A percentile compares a stretch with the other conserved stretches of the same genome.
phyloP scores from a whole-genome alignment of 2,113 vertebrate genomes.

The Austrofundulus limnaeus region DNA sequence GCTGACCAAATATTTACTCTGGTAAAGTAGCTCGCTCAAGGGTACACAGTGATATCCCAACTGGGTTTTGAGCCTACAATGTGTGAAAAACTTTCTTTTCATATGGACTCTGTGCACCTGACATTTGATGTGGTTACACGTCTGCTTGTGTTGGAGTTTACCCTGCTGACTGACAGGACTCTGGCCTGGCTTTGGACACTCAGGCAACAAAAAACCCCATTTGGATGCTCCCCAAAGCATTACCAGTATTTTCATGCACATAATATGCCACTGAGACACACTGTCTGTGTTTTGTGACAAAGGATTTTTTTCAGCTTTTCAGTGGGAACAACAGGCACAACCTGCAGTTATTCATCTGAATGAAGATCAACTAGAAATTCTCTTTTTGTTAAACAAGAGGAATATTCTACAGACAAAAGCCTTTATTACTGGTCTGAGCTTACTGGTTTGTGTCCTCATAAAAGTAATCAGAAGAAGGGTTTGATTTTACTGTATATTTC shows the following conservation, averaged over 20 bases:
- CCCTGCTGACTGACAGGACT: conserved; percentile 9
- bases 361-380: too few relatives aligned
- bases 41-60: conserved; percentile 64
- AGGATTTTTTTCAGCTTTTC: not conserved
- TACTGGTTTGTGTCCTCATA: not conserved
- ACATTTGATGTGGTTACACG: conserved; percentile 35
- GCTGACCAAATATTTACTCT: conserved; percentile 75
- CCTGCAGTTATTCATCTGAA: not conserved
- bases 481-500: too few relatives aligned
- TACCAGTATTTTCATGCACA: not conserved
- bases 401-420: not conserved
- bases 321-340: conserved; percentile 1
- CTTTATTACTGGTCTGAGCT: not conserved
- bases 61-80: conserved; percentile 57
- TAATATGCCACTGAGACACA: conserved; percentile 1
- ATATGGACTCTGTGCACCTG: conserved; percentile 53
- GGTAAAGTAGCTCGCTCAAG: conserved; percentile 66
- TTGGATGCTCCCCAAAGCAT: not conserved
- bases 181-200: conserved; percentile 1
- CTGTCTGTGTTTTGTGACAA: not conserved
- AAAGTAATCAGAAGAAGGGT: not conserved
- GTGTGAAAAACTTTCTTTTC: conserved; percentile 59
- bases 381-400: too few relatives aligned
- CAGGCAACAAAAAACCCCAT: not conserved
- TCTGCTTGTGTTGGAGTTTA: conserved; percentile 6